These are phyloP conservation scores for Tiliacea citrago DNA, from an alignment of 2,888 invertebrate genomes.

Conservation along the genomic window DNA sequence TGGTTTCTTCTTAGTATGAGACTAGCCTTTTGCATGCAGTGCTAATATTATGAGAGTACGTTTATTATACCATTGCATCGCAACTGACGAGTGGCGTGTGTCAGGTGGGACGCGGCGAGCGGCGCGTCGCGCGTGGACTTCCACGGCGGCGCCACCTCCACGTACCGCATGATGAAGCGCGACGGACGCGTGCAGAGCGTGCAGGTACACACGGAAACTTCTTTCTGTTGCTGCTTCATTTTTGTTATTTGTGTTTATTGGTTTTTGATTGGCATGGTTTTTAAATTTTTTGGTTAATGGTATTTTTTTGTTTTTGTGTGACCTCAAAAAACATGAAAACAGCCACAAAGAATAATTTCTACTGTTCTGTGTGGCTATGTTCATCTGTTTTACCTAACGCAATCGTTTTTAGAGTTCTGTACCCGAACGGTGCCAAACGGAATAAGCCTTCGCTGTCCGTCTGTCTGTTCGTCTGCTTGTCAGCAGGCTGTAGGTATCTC, in stretches of 20 bases:
- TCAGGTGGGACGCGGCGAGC: conserved; percentile 81
- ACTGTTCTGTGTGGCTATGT: too few species aligned
- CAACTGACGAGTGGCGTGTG: not conserved
- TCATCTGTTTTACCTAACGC: not conserved
- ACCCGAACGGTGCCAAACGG: too few species aligned
- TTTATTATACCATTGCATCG: not conserved
- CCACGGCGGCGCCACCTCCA: conserved; percentile 78
- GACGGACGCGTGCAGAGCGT: conserved; percentile 74
- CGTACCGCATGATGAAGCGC: conserved; percentile 71
- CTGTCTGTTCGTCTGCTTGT: too few species aligned
- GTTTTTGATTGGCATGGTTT: not conserved
- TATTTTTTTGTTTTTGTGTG: not conserved
- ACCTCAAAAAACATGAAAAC: not conserved
- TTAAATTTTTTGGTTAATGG: not conserved
- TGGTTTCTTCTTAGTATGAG: not conserved
- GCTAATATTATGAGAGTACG: too few species aligned
- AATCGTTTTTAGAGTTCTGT: not conserved
- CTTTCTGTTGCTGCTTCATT: not conserved
- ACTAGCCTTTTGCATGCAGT: not conserved
- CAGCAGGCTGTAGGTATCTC: too few species aligned
- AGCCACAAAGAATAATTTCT: not conserved
- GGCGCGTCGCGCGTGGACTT: conserved; percentile 80
- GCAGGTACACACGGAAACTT: conserved; percentile 66
- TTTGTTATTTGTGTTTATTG: not conserved
- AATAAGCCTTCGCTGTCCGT: too few species aligned